phyloP scores from a whole-genome alignment of 2,797 vertebrate genomes.

The Sarcophilus harrisii region DNA sequence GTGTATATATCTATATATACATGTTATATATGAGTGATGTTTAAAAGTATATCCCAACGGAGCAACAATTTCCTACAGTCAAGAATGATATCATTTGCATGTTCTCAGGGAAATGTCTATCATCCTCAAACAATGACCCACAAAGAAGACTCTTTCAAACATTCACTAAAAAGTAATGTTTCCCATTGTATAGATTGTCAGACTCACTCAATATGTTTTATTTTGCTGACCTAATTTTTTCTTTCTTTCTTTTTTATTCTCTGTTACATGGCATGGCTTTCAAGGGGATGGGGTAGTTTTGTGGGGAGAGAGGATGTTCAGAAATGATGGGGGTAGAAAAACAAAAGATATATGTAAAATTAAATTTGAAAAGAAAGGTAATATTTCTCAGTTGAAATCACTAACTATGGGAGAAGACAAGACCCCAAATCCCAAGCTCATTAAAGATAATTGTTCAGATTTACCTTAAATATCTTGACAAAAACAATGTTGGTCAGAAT shows the following conservation, averaged over 20 bases:
- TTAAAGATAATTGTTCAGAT: neutral
- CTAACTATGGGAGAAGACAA: neutral
- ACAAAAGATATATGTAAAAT: neutral
- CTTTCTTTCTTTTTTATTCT: neutral
- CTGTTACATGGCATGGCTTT: neutral
- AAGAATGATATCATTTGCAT: neutral
- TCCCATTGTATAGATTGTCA: neutral
- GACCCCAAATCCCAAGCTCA: neutral
- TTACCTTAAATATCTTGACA: neutral
- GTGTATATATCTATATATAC: too few species aligned
- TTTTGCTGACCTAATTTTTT: neutral
- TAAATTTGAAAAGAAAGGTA: neutral
- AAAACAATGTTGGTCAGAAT: neutral
- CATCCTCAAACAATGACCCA: neutral
- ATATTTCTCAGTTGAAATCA: neutral
- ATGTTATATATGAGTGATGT: too few species aligned
- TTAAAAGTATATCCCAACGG: neutral
- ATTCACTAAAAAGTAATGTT: neutral
- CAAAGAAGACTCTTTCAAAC: neutral
- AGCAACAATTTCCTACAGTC: neutral
- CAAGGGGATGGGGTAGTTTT: fast-evolving
- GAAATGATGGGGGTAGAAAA: neutral
- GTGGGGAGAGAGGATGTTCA: neutral
- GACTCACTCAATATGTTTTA: neutral
- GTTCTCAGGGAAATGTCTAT: neutral